Evolutionary conservation across 2,888 invertebrate genomes (phyloP), one percentile per base, ranked within the genome.

Genomic region (Sinohyriopsis cumingii): DNA sequence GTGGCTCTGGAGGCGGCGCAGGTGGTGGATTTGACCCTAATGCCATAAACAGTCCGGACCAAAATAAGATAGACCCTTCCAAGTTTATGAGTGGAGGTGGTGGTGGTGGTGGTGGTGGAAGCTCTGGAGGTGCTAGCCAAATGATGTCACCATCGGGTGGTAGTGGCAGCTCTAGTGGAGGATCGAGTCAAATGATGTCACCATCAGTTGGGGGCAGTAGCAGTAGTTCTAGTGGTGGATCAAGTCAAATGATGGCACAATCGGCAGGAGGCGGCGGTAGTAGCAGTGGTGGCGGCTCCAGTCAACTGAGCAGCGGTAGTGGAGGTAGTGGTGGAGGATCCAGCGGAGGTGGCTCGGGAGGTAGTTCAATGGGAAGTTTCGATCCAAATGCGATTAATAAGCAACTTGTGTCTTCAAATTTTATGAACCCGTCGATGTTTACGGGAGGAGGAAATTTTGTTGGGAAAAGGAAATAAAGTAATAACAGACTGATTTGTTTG

Each of bases 11-110:
- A 33, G 33, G 33, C 9, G 7, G 33, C 33, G 7, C 33, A 7
- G 33, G 67, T 55, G 68, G 76, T 5, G 67, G 71, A 4, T 71
- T 71, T 62, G 68, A 68, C 63, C 72, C 75, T 59, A 72, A 72
- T 56, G 22, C 66, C 9, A 24, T 73, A 24, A 77, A 72, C 24
- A 71, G 72, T 33, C 68, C 73, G 6, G 71, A 75, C n/a, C 73
- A 77, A 56, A 80, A 80, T 61, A 78, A 75, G 65, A 75, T 78
- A 20, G 77, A 80, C 59, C 80, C 80, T 18, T 64, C 69, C 24
- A 55, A 67, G 22, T 80, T 80, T 55, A 45, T 80, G 65, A 73
- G 67, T 57, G 73, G 70, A 55, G 69, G 69, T 53, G 73, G 74
- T 28, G 25, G 25, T 53, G 73, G 74, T 28, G 25, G 25, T 55